Evolutionary conservation across 2,888 invertebrate species (phyloP), one percentile per base, ranked within the genome.

Genomic region (Herminia tarsipennalis): DNA sequence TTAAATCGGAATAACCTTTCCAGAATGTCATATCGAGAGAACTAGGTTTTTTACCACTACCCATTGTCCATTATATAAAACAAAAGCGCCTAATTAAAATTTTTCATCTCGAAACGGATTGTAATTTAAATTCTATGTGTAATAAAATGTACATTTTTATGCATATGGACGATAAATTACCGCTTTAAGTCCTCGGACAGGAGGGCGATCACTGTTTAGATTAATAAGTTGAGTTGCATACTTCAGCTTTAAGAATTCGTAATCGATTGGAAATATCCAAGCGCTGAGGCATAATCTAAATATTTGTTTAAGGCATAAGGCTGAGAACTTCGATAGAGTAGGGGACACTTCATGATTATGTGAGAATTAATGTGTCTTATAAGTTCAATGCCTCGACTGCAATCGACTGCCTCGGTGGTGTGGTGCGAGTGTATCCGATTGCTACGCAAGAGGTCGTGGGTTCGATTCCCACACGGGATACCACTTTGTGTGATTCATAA

Each of bases 181-280:
- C 58, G 62, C 46, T 42, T 46, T 51, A 54, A 51, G 42, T 59
- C 66, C 52, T 63, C 35, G 39, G 22, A 2, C 49, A 58, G 59
- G 50, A 50, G 39, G 48, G 42, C 42, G 64, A 66, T 64, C 64
- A 49, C 58, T 59, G 58, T 22, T 12, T 27, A 66, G 63, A 63
- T 63, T 66, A 66, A 49, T 63, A 57, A 54, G 58, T 54, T 51
- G 48, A 58, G 50, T 63, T 50, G 54, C 45, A 62, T 61, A 54
- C 37, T 54, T 51, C 39, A 21, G 58, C 49, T 58, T 57, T 46
- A 51, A 48, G 59, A 57, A 63, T 57, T 57, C 59, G 33, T 58
- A 51, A 66, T 63, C 54, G 48, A 62, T 55, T 50, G 43, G 49
- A 66, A 66, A 50, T 40, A 51, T 56, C 58, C 38, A 48, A 62